Evolutionary conservation across 2,797 vertebrate genomes (phyloP).

Genomic region (Prunella strophiata): DNA sequence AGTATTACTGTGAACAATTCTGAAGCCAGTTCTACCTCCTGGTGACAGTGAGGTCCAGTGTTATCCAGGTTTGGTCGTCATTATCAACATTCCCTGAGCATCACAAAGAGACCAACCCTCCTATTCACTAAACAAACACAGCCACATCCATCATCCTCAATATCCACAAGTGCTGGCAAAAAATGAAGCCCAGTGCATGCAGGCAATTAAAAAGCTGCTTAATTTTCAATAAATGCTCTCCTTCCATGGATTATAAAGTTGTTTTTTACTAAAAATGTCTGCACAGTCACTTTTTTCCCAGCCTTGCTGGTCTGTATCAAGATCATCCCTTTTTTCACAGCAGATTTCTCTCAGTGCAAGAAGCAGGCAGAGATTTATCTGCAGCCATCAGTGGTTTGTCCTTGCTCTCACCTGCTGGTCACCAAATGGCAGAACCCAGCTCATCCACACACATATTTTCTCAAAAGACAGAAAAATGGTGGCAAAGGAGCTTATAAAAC

Average conservation of each 20-base stretch:
- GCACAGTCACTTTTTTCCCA: background rate
- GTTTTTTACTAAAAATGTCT: background rate
- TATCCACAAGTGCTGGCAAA: fast-evolving
- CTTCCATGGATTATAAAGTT: background rate
- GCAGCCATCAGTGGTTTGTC: background rate
- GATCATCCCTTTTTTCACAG: background rate
- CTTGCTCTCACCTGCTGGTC: background rate
- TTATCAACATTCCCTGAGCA: background rate
- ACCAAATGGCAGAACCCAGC: background rate
- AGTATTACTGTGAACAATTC: background rate
- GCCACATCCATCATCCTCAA: background rate
- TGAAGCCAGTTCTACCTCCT: background rate
- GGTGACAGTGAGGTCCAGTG: fast-evolving
- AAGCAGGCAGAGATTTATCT: background rate
- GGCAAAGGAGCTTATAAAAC: background rate
- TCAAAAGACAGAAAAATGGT: background rate
- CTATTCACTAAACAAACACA: background rate
- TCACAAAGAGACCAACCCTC: background rate
- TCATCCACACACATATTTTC: background rate
- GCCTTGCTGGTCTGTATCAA: background rate
- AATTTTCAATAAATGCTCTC: background rate
- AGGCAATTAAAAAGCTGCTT: background rate
- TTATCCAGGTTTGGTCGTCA: fast-evolving
- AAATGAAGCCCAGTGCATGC: fast-evolving
- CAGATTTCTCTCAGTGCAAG: background rate